Evolutionary conservation across 2,888 invertebrate species (phyloP), one percentile per base, ranked within the genome.

Genomic region (Xiphydria camelus): DNA sequence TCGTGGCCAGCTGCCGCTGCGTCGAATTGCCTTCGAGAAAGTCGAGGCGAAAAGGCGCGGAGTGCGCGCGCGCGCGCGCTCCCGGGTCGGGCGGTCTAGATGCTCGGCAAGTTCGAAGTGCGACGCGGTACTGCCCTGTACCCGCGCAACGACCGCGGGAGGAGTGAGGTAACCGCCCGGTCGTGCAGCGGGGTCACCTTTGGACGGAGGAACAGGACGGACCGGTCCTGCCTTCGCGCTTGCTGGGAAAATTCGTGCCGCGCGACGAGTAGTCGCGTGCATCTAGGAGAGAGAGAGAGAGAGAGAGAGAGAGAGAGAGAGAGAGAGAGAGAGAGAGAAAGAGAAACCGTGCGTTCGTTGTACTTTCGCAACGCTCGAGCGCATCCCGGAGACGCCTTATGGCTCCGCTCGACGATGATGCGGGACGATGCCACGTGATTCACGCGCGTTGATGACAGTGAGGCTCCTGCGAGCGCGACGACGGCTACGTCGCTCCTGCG

Each of bases 91-190:
- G 6, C 23, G n/a, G 23, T 23, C n/a, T 23, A n/a, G n/a, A n/a
- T n/a, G n/a, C n/a, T n/a, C n/a, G n/a, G n/a, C n/a, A n/a, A n/a
- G n/a, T n/a, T n/a, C n/a, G n/a, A n/a, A n/a, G n/a, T n/a, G n/a
- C n/a, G n/a, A n/a, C n/a, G 23, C 19, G 21, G 9, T 51, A 47
- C 48, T 47, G 39, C 44, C 46, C 58, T 52, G 58, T 40, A 42
- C 31, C 29, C 34, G 33, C 42, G 20, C 41, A 20, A 37, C 33
- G 46, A 33, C 55, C 47, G 51, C 57, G 57, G 48, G 49, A 53
- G n/a, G n/a, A n/a, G n/a, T n/a, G n/a, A n/a, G n/a, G n/a, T n/a
- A n/a, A n/a, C n/a, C n/a, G n/a, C n/a, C n/a, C n/a, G n/a, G n/a
- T n/a, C n/a, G n/a, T n/a, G n/a, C n/a, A n/a, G n/a, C n/a, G n/a